These are phyloP conservation scores for Hemiscyllium ocellatum DNA, from an alignment of 2,113 vertebrate genomes.

Conservation along the genomic window DNA sequence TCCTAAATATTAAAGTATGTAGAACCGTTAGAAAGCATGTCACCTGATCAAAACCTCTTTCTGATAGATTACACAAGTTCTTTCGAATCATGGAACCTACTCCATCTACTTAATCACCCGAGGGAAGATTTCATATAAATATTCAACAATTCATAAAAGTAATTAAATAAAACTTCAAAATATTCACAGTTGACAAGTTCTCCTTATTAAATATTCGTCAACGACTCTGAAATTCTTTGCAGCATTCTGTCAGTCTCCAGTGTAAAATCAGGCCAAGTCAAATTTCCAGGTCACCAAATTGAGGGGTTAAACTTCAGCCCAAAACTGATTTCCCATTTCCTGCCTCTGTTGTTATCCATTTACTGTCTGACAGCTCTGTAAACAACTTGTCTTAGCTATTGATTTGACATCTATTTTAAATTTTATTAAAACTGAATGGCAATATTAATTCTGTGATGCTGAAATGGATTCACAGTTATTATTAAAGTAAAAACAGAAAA, in stretches of 20 bases:
- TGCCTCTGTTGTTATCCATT: background rate
- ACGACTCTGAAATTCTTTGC: background rate
- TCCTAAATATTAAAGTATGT: background rate
- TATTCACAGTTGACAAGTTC: background rate
- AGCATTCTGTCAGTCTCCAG: background rate
- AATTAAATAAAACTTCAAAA: background rate
- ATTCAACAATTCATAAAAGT: background rate
- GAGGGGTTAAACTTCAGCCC: background rate
- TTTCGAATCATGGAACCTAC: background rate
- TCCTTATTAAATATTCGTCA: background rate
- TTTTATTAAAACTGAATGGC: background rate
- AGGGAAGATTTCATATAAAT: background rate
- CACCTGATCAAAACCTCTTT: background rate
- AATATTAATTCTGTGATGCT: background rate
- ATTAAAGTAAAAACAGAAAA: too few species aligned
- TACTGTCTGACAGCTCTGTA: background rate
- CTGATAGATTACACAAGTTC: background rate
- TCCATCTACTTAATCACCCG: background rate
- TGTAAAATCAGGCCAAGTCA: background rate
- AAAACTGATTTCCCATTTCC: background rate
- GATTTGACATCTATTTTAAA: background rate
- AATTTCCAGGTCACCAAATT: background rate
- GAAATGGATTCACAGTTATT: background rate
- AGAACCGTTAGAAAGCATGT: background rate
- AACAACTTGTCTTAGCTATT: background rate